phyloP scores from a whole-genome alignment of 1,140 invertebrate genomes.

The Micrasema longulum region DNA sequence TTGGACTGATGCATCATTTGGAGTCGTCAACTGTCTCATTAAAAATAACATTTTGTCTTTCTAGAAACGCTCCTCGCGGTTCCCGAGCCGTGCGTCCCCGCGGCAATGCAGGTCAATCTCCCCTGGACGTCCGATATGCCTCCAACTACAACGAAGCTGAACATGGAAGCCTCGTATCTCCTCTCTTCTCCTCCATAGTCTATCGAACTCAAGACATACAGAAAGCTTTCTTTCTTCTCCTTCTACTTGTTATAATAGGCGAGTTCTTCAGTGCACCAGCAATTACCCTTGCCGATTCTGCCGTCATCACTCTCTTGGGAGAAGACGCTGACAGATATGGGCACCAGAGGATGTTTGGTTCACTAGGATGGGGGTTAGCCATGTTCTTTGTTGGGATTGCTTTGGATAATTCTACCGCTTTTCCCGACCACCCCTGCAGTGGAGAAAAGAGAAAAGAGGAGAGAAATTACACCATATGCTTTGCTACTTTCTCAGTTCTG shows the following conservation, averaged over 20 bases:
- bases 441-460: constrained; percentile 80
- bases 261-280: constrained; percentile 98
- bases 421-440: constrained; percentile 89
- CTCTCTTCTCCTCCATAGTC: constrained; percentile 93
- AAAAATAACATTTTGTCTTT: constrained; percentile 4
- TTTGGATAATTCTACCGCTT: constrained; percentile 95
- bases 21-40: too few relatives aligned
- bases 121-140: constrained; percentile 82
- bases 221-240: constrained; percentile 94
- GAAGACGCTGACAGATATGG: constrained; percentile 95
- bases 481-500: constrained; percentile 96
- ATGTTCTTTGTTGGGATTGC: constrained; percentile 99
- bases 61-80: constrained; percentile 33
- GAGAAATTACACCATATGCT: constrained; percentile 99
- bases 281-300: constrained; percentile 95
- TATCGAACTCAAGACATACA: constrained; percentile 90
- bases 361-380: constrained; percentile 95
- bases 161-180: constrained; percentile 86
- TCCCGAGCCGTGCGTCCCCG: constrained; percentile 29
- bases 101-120: constrained; percentile 60
- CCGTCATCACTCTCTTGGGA: constrained; percentile 90
- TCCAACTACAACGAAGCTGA: constrained; percentile 84
- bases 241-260: constrained; percentile 93
- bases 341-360: constrained; percentile 98
- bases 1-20: too few relatives aligned